Conservation (phyloP, 1,140 invertebrate genomes). For the Brevipalpus yothersi region DNA sequence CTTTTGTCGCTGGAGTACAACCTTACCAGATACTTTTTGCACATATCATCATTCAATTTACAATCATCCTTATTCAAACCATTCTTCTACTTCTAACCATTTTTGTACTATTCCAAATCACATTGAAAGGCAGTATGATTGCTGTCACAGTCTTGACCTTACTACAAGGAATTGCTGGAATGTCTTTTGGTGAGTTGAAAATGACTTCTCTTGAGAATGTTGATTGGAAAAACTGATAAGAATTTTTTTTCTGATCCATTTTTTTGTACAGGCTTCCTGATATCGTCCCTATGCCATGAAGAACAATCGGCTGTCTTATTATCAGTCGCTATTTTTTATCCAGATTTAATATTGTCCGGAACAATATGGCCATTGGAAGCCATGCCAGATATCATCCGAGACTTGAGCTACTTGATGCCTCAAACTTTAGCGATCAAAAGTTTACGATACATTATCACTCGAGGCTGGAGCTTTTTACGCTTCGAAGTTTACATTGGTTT, state of each 20-base stretch:
- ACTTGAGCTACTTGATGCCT: conserved; percentile 56
- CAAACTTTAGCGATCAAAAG: conserved; percentile 71
- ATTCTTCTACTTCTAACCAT: background rate
- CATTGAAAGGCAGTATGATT: conserved; percentile 3
- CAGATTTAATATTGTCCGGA: conserved; percentile 58
- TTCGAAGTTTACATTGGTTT: conserved; percentile 3
- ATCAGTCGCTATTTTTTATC: conserved; percentile 70
- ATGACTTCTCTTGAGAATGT: background rate
- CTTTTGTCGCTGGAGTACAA: conserved; percentile 59
- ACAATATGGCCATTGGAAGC: conserved; percentile 72
- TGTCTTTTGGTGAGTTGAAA: conserved; percentile 5
- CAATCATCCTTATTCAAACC: conserved; percentile 3
- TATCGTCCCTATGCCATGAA: conserved; percentile 24
- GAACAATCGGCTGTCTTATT: conserved; percentile 59
- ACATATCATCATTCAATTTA: conserved; percentile 12
- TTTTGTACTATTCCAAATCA: conserved; percentile 3
- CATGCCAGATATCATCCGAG: conserved; percentile 55
- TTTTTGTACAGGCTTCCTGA: background rate
- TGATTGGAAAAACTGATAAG: background rate
- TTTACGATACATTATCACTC: conserved; percentile 59
- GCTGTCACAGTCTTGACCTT: conserved; percentile 3
- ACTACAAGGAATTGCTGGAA: conserved; percentile 6
- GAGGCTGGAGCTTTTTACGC: conserved; percentile 25
- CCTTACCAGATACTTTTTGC: conserved; percentile 3
- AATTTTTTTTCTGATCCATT: background rate